Conservation (phyloP, 2,113 vertebrate genomes). For the Tenrec ecaudatus region DNA sequence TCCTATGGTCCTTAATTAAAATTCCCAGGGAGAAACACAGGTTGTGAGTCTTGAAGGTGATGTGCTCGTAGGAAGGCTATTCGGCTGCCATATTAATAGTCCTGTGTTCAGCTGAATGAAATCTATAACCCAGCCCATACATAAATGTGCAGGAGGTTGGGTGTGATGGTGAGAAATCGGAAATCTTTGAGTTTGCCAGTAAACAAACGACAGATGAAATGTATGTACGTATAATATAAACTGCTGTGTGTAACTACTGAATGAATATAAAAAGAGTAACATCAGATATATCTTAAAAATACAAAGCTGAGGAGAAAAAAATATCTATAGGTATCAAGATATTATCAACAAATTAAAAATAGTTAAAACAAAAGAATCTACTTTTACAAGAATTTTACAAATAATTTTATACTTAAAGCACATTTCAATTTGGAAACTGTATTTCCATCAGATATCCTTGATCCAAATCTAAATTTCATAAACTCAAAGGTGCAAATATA, state of each 20-base stretch:
- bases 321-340: neutral
- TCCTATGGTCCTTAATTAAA: constrained; percentile 68
- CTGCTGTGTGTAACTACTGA: neutral
- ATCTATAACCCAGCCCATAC: neutral
- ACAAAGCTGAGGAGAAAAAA: neutral
- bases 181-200: neutral
- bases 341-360: constrained; percentile 14
- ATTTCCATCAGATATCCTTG: neutral
- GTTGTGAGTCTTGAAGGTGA: constrained; percentile 58
- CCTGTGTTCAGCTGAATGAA: constrained; percentile 20
- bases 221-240: neutral
- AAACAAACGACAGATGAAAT: neutral
- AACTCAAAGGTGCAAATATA: constrained; percentile 6
- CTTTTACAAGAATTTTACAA: constrained; percentile 23
- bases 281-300: neutral
- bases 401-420: neutral
- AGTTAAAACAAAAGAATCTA: neutral
- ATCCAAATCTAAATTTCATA: constrained; percentile 8
- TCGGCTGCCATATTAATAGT: neutral
- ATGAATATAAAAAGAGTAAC: neutral
- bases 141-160: neutral
- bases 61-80: neutral
- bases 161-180: neutral
- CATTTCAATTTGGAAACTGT: neutral
- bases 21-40: constrained; percentile 49